These are phyloP conservation scores for Rhincodon typus DNA, from an alignment of 2,797 vertebrate genomes.

Conservation along the genomic window DNA sequence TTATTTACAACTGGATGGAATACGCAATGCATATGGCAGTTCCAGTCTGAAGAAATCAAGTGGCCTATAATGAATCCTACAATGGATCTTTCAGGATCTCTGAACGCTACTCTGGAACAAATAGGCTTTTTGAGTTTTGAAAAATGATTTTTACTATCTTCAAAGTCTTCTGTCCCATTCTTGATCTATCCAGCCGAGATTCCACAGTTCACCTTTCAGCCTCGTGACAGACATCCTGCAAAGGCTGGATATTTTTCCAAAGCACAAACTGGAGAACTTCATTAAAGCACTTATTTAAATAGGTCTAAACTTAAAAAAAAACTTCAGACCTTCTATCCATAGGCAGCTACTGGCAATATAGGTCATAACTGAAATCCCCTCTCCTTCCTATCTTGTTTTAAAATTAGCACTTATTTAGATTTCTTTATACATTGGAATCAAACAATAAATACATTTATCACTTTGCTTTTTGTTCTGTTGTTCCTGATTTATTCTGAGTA, in stretches of 20 bases:
- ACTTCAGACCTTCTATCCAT: neutral
- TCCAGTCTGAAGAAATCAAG: neutral
- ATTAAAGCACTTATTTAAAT: neutral
- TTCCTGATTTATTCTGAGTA: neutral
- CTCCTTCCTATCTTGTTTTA: neutral
- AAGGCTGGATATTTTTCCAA: too few relatives aligned
- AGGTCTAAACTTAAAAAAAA: neutral
- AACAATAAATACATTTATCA: neutral
- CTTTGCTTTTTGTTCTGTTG: neutral
- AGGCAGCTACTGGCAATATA: neutral
- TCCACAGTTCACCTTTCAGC: neutral
- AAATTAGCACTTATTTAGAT: neutral
- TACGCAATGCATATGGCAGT: neutral
- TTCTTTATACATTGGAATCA: neutral
- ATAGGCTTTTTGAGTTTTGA: neutral
- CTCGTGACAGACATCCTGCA: neutral
- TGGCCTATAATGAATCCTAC: neutral
- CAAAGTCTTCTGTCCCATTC: too few relatives aligned
- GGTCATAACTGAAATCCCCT: neutral
- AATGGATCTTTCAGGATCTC: neutral
- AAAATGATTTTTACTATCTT: neutral
- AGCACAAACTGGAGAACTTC: neutral
- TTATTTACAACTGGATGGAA: neutral
- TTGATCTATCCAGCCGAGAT: neutral
- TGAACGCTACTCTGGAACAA: neutral